These are phyloP conservation scores for Caenorhabditis sp. DNA, from an alignment of 2,888 invertebrate genomes.

Conservation along the genomic window DNA sequence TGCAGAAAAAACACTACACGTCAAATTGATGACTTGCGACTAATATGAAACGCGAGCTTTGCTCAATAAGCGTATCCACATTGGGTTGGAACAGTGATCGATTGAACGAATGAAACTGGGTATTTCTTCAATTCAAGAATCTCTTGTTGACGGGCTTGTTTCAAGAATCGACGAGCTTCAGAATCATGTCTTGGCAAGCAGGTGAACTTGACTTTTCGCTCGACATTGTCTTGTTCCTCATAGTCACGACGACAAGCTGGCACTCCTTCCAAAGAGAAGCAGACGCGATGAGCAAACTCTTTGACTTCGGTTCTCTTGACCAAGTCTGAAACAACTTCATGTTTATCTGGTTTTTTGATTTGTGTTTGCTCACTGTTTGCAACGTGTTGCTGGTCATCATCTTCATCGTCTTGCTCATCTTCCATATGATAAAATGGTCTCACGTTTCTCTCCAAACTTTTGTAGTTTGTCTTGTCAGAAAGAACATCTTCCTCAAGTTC, in stretches of 20 bases:
- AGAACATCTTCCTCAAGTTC: slow-evolving; percentile 32
- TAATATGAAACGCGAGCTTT: neutral
- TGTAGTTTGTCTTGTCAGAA: slow-evolving; percentile 48
- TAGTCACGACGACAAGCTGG: slow-evolving; percentile 48
- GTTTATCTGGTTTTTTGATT: neutral
- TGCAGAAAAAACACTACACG: no score
- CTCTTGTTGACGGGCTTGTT: slow-evolving; percentile 39
- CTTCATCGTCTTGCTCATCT: slow-evolving; percentile 6
- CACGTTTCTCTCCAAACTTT: slow-evolving; percentile 10
- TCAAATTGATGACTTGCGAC: no score
- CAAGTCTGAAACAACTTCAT: slow-evolving; percentile 38
- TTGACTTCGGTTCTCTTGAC: slow-evolving; percentile 54
- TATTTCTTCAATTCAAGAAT: slow-evolving; percentile 29
- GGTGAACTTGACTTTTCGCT: slow-evolving; percentile 49
- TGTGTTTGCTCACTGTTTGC: neutral
- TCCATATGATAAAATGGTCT: slow-evolving; percentile 8
- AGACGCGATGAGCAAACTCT: slow-evolving; percentile 59
- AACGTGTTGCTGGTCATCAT: neutral
- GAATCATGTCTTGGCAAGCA: slow-evolving; percentile 57
- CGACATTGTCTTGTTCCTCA: slow-evolving; percentile 14
- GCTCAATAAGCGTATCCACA: slow-evolving; percentile 16
- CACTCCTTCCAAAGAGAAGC: slow-evolving; percentile 63
- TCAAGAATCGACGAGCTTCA: slow-evolving; percentile 55
- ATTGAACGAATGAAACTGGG: slow-evolving; percentile 45
- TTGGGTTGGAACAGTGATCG: slow-evolving; percentile 34